These are phyloP conservation scores for Stratiomys singularior DNA, from an alignment of 2,888 invertebrate genomes.

Conservation along the genomic window DNA sequence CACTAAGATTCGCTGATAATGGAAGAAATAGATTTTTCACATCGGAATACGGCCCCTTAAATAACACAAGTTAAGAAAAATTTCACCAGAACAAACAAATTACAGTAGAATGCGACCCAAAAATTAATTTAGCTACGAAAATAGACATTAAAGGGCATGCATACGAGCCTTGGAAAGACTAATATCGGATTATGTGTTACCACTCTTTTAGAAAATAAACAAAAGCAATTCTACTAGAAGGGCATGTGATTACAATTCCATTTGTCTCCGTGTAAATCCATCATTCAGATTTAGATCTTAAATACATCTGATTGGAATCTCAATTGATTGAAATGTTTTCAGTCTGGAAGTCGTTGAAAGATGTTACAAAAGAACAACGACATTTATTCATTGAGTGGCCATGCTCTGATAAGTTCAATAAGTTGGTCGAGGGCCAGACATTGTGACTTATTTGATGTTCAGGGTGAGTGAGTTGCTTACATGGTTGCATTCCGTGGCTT, in stretches of 20 bases:
- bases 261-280: neutral
- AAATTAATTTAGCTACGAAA: too few species aligned
- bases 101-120: too few species aligned
- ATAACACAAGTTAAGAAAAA: too few species aligned
- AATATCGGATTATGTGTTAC: neutral
- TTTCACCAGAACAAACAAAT: too few species aligned
- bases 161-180: too few species aligned
- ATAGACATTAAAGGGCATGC: too few species aligned
- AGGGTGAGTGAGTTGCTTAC: neutral
- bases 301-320: neutral
- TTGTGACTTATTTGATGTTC: neutral
- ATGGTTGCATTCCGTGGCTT: too few species aligned
- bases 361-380: neutral
- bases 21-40: too few species aligned
- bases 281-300: neutral
- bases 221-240: too few species aligned
- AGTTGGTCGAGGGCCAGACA: neutral
- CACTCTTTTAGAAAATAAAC: too few species aligned
- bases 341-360: neutral
- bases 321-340: constrained; percentile 10
- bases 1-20: too few species aligned
- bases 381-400: neutral
- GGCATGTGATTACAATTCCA: neutral
- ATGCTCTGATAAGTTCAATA: neutral
- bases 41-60: too few species aligned